Base-by-base conservation (phyloP, 2,113 vertebrate genomes). In the Hiodon tergisus region DNA sequence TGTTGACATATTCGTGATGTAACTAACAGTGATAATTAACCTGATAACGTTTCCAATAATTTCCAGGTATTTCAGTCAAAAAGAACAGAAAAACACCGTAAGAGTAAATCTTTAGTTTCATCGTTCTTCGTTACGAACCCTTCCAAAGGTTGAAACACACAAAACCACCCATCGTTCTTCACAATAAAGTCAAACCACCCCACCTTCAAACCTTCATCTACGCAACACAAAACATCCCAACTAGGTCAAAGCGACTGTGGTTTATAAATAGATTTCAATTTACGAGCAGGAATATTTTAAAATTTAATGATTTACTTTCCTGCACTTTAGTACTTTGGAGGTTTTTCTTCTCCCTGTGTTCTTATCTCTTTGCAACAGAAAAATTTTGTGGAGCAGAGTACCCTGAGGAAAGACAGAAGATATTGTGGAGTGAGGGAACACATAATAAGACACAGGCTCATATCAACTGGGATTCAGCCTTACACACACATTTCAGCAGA, bases 201-300 rank as follows among this genome's bases (percentile, higher is more conserved):
- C 58, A 51, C 71, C 8, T 13, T 8, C 17, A 13, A 72, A 61
- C 71, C 46, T 13, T 5, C 31, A 4, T 51, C 48, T 50, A 8
- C 5, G 61, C 58, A 4, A 60, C 6, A 14, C 60, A 69, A 51
- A 60, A 10, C 46, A 16, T 51, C 57, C 52, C 46, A 76, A 52
- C 4, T 69, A 50, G 57, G 74, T 76, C 67, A 74, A 66, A 67
- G 17, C 60, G 52, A 53, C 58, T 17, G 57, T 14, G 14, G 9
- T 69, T 48, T 69, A 75, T 69, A 69, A 69, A 61, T 67, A 75
- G 65, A 75, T 59, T 50, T 13, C 55, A 61, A 13, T 69, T 75
- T 69, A 66, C 14, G 47, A 69, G 9, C 57, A 47, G 52, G 31
- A 67, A 75, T 68, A 75, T 76, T 59, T 69, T 69, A 75, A 67